Conservation (phyloP, 2,113 vertebrate genomes). For the Tyrannus savana region DNA sequence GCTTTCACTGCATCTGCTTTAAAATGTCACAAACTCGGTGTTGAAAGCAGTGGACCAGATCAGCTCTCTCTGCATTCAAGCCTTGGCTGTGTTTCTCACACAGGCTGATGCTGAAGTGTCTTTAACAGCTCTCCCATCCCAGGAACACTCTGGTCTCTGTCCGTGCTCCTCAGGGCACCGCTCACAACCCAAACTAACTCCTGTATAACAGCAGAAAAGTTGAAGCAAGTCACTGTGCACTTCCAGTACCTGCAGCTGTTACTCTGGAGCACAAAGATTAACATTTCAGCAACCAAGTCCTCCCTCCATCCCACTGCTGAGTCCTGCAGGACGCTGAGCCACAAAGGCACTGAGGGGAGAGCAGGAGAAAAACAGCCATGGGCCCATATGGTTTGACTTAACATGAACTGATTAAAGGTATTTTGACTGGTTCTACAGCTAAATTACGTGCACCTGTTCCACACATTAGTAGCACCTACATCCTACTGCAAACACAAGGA, state of each 20-base stretch:
- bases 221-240: neutral
- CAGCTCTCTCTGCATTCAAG: neutral
- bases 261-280: conserved; percentile 12
- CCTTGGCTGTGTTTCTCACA: neutral
- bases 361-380: neutral
- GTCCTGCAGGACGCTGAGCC: neutral
- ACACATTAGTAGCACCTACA: conserved; percentile 51
- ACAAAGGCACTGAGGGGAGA: neutral
- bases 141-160: neutral
- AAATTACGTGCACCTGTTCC: conserved; percentile 76
- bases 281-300: neutral
- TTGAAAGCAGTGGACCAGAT: neutral
- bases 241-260: conserved; percentile 53
- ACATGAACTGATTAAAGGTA: conserved; percentile 72
- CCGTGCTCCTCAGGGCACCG: neutral
- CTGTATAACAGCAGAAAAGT: neutral
- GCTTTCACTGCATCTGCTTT: conserved; percentile 16
- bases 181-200: neutral
- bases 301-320: neutral
- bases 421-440: conserved; percentile 62
- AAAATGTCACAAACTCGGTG: neutral
- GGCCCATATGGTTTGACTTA: conserved; percentile 76
- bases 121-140: neutral
- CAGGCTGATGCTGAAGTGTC: neutral
- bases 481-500: conserved; percentile 15